phyloP scores from a whole-genome alignment of 2,888 invertebrate species.

The Hirtodrosophila cameraria region DNA sequence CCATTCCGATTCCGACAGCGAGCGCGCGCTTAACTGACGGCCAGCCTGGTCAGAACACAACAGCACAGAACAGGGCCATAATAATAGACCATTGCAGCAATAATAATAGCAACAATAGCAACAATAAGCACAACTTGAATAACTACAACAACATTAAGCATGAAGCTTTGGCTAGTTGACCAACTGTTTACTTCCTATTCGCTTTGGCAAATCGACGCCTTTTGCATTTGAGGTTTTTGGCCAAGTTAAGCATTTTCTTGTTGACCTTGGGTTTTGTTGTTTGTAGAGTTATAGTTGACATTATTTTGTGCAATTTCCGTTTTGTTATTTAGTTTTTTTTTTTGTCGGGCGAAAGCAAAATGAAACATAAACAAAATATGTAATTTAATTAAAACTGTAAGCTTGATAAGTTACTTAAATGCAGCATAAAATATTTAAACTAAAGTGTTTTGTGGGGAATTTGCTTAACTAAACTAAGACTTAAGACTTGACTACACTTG shows the following conservation, averaged over 20 bases:
- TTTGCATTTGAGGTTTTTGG: constrained; percentile 26
- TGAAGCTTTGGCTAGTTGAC: constrained; percentile 18
- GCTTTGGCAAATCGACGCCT: constrained; percentile 37
- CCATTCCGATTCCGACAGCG: constrained; percentile 66
- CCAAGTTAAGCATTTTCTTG: constrained; percentile 14
- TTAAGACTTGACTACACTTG: constrained; percentile 17
- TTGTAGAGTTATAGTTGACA: constrained; percentile 9
- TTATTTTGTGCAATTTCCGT: constrained; percentile 48
- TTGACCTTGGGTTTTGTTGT: constrained; percentile 10
- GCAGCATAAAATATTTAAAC: constrained; percentile 18
- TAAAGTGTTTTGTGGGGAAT: constrained; percentile 28
- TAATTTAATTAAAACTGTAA: constrained; percentile 38
- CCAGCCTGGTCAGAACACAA: no score
- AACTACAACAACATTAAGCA: constrained; percentile 30
- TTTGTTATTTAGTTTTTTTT: constrained; percentile 15
- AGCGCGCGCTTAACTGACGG: constrained; percentile 38
- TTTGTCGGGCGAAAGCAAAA: constrained; percentile 8
- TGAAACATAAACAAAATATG: constrained; percentile 17
- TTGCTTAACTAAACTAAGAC: constrained; percentile 4
- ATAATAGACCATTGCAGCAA: constrained; percentile 56
- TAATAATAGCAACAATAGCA: constrained; percentile 5
- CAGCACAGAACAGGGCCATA: constrained; percentile 30
- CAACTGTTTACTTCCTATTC: constrained; percentile 51
- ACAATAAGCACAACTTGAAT: constrained; percentile 3
- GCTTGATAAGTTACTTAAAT: constrained; percentile 8